phyloP scores from a whole-genome alignment of 2,888 invertebrate species.

The Trachelus tabidus region DNA sequence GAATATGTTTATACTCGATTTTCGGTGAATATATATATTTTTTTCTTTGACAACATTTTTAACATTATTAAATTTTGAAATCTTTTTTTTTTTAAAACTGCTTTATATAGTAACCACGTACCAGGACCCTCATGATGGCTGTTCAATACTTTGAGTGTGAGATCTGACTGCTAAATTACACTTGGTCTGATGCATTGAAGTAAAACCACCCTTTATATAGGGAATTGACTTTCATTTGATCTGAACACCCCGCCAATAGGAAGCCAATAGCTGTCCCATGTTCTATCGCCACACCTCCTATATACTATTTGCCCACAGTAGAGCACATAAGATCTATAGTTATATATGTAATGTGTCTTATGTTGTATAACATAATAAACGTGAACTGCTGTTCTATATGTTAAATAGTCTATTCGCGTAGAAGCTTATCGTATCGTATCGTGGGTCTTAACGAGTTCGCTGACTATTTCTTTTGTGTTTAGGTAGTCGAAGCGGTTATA shows the following conservation, averaged over 20 bases:
- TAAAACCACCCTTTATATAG: conserved; percentile 66
- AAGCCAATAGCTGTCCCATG: conserved; percentile 48
- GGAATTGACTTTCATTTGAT: conserved; percentile 65
- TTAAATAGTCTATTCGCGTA: conserved; percentile 31
- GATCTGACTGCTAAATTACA: conserved; percentile 45
- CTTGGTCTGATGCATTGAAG: conserved; percentile 49
- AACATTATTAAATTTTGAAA: background rate
- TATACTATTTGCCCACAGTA: conserved; percentile 48
- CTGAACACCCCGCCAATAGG: conserved; percentile 55
- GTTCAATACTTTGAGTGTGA: conserved; percentile 40
- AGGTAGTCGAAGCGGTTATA: background rate
- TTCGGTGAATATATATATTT: conserved; percentile 2
- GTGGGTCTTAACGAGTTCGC: conserved; percentile 25
- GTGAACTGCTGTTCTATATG: conserved; percentile 40
- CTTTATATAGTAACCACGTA: conserved; percentile 40
- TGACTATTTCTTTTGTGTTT: background rate
- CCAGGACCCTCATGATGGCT: conserved; percentile 59
- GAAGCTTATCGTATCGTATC: conserved; percentile 28
- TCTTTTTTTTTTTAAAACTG: background rate
- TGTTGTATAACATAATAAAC: conserved; percentile 58
- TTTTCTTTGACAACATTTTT: background rate
- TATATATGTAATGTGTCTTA: conserved; percentile 52
- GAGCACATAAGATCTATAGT: conserved; percentile 44
- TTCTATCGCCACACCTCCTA: conserved; percentile 62
- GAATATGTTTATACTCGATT: background rate